phyloP scores from a whole-genome alignment of 2,888 invertebrate species.

The Nebria brevicollis region DNA sequence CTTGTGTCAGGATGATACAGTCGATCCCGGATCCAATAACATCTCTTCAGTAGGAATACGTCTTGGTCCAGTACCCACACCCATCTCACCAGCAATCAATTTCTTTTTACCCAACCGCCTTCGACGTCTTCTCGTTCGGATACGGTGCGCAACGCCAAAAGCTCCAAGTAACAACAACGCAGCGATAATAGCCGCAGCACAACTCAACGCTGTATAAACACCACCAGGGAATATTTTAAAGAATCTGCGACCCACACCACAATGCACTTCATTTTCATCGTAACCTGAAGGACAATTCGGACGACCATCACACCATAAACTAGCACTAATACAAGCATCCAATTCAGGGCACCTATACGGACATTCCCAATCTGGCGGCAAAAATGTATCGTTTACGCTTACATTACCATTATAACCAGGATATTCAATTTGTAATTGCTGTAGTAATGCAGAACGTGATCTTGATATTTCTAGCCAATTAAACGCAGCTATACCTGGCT shows the following conservation, averaged over 20 bases:
- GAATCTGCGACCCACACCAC: conserved; percentile 67
- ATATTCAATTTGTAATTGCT: conserved; percentile 67
- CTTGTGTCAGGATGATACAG: conserved; percentile 86
- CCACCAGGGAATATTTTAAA: conserved; percentile 67
- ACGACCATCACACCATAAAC: conserved; percentile 80
- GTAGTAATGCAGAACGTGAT: conserved; percentile 70
- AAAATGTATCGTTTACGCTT: conserved; percentile 64
- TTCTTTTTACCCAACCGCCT: conserved; percentile 66
- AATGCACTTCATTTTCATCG: conserved; percentile 77
- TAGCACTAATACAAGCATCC: conserved; percentile 79
- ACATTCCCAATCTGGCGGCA: conserved; percentile 67
- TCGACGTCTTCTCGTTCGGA: conserved; percentile 67
- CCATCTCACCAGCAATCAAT: conserved; percentile 58
- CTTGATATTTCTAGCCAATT: conserved; percentile 81
- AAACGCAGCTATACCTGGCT: conserved; percentile 80
- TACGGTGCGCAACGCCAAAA: conserved; percentile 69
- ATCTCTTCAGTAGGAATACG: conserved; percentile 77
- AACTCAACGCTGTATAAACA: conserved; percentile 67
- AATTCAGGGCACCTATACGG: conserved; percentile 76
- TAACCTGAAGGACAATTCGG: conserved; percentile 74
- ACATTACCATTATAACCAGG: conserved; percentile 62
- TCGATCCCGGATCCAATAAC: conserved; percentile 72
- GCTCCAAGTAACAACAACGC: conserved; percentile 69
- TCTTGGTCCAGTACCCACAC: conserved; percentile 57
- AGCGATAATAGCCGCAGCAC: conserved; percentile 69